These are phyloP conservation scores for Salminus brasiliensis DNA, from an alignment of 2,113 vertebrate species.

Conservation along the genomic window DNA sequence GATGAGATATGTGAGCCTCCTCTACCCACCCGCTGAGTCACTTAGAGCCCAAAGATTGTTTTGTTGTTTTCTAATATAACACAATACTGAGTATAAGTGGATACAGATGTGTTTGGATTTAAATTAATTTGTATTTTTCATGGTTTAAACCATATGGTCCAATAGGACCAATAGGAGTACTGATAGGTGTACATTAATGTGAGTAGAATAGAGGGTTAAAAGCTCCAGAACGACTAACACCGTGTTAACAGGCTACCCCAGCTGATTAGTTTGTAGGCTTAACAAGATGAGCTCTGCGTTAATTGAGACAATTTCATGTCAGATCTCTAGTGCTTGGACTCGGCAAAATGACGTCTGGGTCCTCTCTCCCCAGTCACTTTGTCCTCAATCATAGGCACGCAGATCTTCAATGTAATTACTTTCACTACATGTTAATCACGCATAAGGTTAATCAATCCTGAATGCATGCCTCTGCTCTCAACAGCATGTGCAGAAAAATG, in stretches of 20 bases:
- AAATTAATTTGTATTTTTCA: too few species aligned
- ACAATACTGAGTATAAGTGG: too few species aligned
- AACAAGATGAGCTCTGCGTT: constrained; percentile 21
- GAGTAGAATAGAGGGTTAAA: neutral
- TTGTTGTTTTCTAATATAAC: too few species aligned
- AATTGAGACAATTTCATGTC: constrained; percentile 45
- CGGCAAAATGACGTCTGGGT: constrained; percentile 8
- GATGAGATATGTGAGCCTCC: too few species aligned
- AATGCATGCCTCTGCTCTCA: neutral
- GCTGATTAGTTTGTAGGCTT: constrained; percentile 38
- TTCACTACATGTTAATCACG: constrained; percentile 27
- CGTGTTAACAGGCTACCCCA: constrained; percentile 39
- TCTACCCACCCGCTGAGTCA: too few species aligned
- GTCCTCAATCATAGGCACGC: constrained; percentile 2
- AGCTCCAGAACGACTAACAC: constrained; percentile 34
- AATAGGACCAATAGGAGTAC: too few species aligned
- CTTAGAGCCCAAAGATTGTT: too few species aligned
- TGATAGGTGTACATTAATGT: too few species aligned
- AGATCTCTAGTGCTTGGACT: constrained; percentile 36
- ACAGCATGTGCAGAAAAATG: too few species aligned
- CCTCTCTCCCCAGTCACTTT: constrained; percentile 2
- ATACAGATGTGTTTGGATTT: too few species aligned
- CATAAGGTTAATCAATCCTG: constrained; percentile 23
- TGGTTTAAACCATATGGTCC: too few species aligned
- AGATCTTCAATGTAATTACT: constrained; percentile 36